These are phyloP conservation scores for Aethes cnicana DNA, from an alignment of 2,888 invertebrate genomes.

Conservation along the genomic window DNA sequence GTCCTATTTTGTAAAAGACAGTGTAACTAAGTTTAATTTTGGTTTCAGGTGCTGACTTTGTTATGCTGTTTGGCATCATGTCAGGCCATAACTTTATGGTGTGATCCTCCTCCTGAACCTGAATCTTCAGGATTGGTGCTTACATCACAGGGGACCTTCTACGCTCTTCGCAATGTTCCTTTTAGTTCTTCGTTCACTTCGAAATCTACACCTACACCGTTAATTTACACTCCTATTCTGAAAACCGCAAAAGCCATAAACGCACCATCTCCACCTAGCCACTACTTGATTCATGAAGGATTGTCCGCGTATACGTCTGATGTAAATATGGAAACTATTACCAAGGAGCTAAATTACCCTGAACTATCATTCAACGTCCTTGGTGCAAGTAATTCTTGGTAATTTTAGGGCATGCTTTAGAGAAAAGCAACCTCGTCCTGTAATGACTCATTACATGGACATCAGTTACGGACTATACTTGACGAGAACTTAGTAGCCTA, in stretches of 20 bases:
- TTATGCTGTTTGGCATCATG: constrained; percentile 41
- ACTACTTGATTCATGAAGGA: constrained; percentile 23
- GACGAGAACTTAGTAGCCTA: too few species aligned
- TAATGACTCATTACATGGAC: too few species aligned
- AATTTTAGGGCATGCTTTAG: too few species aligned
- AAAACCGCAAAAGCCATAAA: constrained; percentile 14
- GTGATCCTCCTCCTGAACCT: too few species aligned
- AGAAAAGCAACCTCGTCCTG: too few species aligned
- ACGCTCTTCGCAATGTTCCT: too few species aligned
- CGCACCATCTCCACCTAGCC: constrained; percentile 14
- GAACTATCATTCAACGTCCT: constrained; percentile 48
- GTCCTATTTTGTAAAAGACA: too few species aligned
- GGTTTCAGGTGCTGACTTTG: constrained; percentile 47
- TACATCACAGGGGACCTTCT: too few species aligned
- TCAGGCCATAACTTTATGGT: constrained; percentile 39
- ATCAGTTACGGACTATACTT: too few species aligned
- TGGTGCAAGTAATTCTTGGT: constrained; percentile 53
- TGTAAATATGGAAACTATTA: constrained; percentile 4
- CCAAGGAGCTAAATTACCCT: constrained; percentile 41
- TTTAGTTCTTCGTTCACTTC: constrained; percentile 34
- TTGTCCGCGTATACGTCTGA: constrained; percentile 21
- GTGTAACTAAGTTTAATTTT: not conserved
- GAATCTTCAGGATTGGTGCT: too few species aligned
- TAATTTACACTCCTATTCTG: not conserved
- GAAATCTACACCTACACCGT: constrained; percentile 25